Conservation (phyloP, 1,140 invertebrate species). For the Cephus cinctus region DNA sequence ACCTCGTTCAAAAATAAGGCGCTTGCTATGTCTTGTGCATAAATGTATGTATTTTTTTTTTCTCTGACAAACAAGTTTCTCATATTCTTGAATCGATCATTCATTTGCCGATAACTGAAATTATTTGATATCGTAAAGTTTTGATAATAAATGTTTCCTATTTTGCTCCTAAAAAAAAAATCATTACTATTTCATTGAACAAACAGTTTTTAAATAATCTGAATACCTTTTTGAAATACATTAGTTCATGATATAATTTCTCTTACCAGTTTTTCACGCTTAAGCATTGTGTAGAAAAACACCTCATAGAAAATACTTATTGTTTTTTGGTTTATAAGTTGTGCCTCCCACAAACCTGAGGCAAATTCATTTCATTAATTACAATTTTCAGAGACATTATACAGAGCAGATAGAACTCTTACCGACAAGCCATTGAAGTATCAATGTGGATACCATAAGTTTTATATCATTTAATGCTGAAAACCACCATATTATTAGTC, state of each 20-base stretch:
- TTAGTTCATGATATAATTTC: too few relatives aligned
- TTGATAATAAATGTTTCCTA: too few relatives aligned
- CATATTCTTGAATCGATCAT: too few relatives aligned
- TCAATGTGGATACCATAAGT: constrained; percentile 20
- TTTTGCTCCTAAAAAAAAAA: background rate
- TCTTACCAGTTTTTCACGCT: constrained; percentile 36
- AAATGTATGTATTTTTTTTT: too few relatives aligned
- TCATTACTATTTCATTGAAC: too few relatives aligned
- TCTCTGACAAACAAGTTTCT: too few relatives aligned
- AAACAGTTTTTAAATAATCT: too few relatives aligned
- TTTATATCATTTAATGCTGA: constrained; percentile 23
- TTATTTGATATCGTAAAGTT: too few relatives aligned
- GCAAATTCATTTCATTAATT: constrained; percentile 7
- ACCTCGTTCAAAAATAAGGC: too few relatives aligned
- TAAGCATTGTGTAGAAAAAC: constrained; percentile 38
- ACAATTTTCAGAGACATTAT: background rate
- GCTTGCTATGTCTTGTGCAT: too few relatives aligned
- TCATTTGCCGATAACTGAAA: too few relatives aligned
- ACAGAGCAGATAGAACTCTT: constrained; percentile 14
- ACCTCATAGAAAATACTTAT: constrained; percentile 44
- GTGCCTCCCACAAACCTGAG: constrained; percentile 41
- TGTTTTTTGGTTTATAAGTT: constrained; percentile 34
- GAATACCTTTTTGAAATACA: too few relatives aligned
- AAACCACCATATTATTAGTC: constrained; percentile 34
- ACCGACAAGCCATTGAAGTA: constrained; percentile 46